Base-by-base conservation (phyloP, 2,797 vertebrate genomes). In the Pangasius krempfi region DNA sequence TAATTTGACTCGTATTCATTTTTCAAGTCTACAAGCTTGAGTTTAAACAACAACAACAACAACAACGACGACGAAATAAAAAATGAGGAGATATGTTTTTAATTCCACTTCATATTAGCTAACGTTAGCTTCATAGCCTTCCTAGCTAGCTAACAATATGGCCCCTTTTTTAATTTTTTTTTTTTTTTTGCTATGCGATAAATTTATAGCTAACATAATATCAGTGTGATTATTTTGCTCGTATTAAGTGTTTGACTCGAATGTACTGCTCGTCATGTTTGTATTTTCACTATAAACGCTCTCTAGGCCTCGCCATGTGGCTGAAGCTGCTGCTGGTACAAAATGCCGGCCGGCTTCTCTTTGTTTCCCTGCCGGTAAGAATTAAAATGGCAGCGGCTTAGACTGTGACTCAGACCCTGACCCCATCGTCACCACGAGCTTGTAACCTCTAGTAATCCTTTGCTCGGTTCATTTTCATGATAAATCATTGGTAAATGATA, bases 331-430 rank as follows among this genome's bases (percentile, higher is more conserved):
- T 89, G 92, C 92, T 90, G 87, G 92, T 90, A 94, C 96, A 96
- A 96, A 96, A 97, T 96, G 96, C 94, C 96, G 96, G 95, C 94
- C 92, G 90, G 90, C 92, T 90, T 91, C 91, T 91, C 90, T 93
- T 96, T 95, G 95, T 96, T 96, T 95, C 93, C 91, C 91, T 92
- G 54, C 89, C 88, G 92, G 93, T 10, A 92, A 89, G 91, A 94
- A 94, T 92, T 91, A 95, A 94, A 94, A 95, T 93, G 88, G 89
- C 95, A 94, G 91, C 91, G 88, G 2, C 72, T 54, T 84, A 64
- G 72, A 86, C 60, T 64, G 84, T 94, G 94, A 92, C 93, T 93
- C 93, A 94, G 91, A 33, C 37, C 5, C 4, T 0, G 9, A 30
- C 5, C 1, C 3, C 3, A 6, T 30, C 20, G 2, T 3, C 3